These are phyloP conservation scores for Discoglossus pictus DNA, from an alignment of 2,797 vertebrate genomes.

Conservation along the genomic window DNA sequence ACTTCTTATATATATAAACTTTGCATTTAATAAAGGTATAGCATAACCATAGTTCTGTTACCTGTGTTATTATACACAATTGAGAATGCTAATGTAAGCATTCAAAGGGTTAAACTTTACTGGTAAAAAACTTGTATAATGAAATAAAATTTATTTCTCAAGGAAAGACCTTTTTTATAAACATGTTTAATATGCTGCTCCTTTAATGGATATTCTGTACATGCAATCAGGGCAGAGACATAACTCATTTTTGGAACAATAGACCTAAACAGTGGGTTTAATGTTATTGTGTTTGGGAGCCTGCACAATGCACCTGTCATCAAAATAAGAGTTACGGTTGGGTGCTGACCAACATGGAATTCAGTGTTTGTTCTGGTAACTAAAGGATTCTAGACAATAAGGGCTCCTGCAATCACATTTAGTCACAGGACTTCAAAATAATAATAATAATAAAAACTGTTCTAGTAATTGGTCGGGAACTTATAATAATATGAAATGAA, in stretches of 20 bases:
- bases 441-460: slow-evolving; percentile 27
- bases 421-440: slow-evolving; percentile 38
- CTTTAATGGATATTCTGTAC: slow-evolving; percentile 9
- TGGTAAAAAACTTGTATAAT: no score
- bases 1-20: no score
- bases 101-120: no score
- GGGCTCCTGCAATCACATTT: slow-evolving; percentile 34
- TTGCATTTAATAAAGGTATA: no score
- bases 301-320: slow-evolving; percentile 46
- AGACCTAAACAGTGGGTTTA: slow-evolving; percentile 32
- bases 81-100: no score
- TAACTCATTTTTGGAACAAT: slow-evolving; percentile 50
- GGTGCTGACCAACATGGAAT: slow-evolving; percentile 43
- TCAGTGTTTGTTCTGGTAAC: slow-evolving; percentile 31
- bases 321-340: slow-evolving; percentile 46
- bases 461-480: slow-evolving; percentile 17
- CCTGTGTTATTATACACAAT: no score
- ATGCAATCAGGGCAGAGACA: slow-evolving; percentile 22
- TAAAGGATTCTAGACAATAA: slow-evolving; percentile 41
- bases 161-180: not conserved
- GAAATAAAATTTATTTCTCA: no score
- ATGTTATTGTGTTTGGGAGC: slow-evolving; percentile 47
- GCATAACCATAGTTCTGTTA: no score
- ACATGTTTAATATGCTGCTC: slow-evolving; percentile 20
- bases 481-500: not conserved